Evolutionary conservation across 2,888 invertebrate species (phyloP), one percentile per base, ranked within the genome.

Genomic region (Tetragonula carbonaria): DNA sequence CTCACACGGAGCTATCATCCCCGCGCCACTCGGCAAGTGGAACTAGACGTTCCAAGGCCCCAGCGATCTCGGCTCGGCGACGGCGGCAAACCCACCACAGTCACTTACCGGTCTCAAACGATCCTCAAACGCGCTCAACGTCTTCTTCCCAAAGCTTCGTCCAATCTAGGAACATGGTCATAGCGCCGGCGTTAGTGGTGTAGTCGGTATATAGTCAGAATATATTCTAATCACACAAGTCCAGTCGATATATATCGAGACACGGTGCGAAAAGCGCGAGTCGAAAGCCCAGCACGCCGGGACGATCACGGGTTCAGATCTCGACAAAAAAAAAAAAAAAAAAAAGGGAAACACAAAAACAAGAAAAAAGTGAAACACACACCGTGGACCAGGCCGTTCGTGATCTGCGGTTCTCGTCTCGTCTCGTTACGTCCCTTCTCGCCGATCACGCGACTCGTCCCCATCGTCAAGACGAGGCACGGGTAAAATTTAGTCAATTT

Each of bases 1-100:
- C 92, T 92, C 94, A 91, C 94, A 94, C 93, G 94, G 94, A 94
- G 94, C 94, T 78, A 93, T 94, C 94, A 94, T 94, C 94, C 93
- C 94, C 90, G 94, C 92, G 89, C 90, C 89, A 89, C 91, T 93
- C 88, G 92, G 92, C 93, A 94, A 94, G 91, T 94, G 33, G 33
- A 33, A 93, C 93, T 94, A 94, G 92, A 94, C 93, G 94, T 92
- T 92, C 92, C 90, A 93, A 92, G 91, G 94, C 91, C 93, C 92
- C 92, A 93, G 94, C 93, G 94, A 94, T 94, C 94, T 94, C 94
- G 94, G 94, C 94, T 93, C 93, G 94, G 94, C 94, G 94, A 94
- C 94, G 94, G 94, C 94, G 94, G 94, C 94, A 92, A 89, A 93
- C 93, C 93, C 91, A 94, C 93, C 94, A 94, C 93, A 93, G 91